A percentile compares a stretch with the other conserved stretches of the same genome.
These are phyloP conservation scores for Lepidocyrtoides sp. DNA, from an alignment of 2,888 invertebrate genomes.

Conservation along the genomic window DNA sequence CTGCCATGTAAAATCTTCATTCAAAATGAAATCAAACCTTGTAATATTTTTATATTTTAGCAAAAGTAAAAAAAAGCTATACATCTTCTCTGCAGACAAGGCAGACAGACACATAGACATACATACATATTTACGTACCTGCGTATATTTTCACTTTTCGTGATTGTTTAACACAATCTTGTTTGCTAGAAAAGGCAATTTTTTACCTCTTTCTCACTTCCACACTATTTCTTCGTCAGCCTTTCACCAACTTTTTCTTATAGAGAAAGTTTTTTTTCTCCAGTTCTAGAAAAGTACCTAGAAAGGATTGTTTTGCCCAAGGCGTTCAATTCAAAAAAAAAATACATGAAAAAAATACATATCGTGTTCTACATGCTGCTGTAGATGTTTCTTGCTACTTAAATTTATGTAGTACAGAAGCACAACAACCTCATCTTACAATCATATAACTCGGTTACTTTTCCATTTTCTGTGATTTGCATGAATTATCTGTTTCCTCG, in stretches of 20 bases:
- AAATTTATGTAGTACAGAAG: background rate
- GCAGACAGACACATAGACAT: no score
- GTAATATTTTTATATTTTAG: background rate
- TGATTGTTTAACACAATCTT: background rate
- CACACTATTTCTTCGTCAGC: no score
- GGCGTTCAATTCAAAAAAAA: background rate
- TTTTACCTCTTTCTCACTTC: background rate
- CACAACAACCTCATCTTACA: conserved; percentile 17
- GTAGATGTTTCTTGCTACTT: background rate
- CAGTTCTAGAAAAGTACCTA: background rate
- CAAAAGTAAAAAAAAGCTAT: background rate
- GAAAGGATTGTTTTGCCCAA: conserved; percentile 2
- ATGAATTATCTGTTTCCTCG: conserved; percentile 46
- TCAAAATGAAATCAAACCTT: no score
- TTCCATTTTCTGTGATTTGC: conserved; percentile 58
- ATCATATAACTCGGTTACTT: conserved; percentile 43
- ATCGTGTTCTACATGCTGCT: conserved; percentile 17
- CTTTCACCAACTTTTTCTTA: background rate
- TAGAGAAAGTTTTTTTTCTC: background rate
- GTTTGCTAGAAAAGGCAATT: conserved; percentile 22
- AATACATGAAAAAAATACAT: background rate
- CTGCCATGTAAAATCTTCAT: no score
- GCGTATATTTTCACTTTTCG: background rate
- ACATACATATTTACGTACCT: background rate
- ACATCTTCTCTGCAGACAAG: background rate